Evolutionary conservation across 2,113 vertebrate genomes (phyloP).

Genomic region (Ranitomeya variabilis): DNA sequence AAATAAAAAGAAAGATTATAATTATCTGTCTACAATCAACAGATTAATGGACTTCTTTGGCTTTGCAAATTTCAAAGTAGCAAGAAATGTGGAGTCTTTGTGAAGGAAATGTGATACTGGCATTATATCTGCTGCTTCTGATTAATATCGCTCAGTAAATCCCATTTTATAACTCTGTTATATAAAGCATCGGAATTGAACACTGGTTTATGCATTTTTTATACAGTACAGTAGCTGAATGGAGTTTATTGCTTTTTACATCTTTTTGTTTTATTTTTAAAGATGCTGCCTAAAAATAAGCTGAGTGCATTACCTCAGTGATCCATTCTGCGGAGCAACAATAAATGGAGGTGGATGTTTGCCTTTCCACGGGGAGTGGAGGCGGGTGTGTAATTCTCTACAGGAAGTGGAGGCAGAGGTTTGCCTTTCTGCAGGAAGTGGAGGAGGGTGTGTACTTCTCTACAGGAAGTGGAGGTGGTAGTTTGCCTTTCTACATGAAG

Average conservation of each 20-base stretch:
- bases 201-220: not conserved
- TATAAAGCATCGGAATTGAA: not conserved
- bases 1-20: not conserved
- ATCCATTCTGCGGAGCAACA: not conserved
- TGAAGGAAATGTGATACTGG: not conserved
- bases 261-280: not conserved
- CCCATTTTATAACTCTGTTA: not conserved
- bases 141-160: not conserved
- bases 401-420: too few relatives aligned
- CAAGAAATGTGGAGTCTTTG: not conserved
- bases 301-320: not conserved
- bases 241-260: not conserved
- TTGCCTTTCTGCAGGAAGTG: too few relatives aligned
- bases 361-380: too few relatives aligned
- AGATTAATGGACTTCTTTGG: not conserved
- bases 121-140: not conserved
- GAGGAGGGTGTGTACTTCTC: too few relatives aligned
- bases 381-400: too few relatives aligned
- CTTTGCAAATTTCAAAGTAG: not conserved
- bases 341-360: too few relatives aligned
- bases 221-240: not conserved
- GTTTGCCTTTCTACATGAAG: too few relatives aligned
- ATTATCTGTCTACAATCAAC: not conserved
- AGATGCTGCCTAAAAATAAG: not conserved
- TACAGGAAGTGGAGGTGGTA: too few relatives aligned